Base-by-base conservation (phyloP, 2,797 vertebrate genomes). In the Gephyroberyx darwinii region DNA sequence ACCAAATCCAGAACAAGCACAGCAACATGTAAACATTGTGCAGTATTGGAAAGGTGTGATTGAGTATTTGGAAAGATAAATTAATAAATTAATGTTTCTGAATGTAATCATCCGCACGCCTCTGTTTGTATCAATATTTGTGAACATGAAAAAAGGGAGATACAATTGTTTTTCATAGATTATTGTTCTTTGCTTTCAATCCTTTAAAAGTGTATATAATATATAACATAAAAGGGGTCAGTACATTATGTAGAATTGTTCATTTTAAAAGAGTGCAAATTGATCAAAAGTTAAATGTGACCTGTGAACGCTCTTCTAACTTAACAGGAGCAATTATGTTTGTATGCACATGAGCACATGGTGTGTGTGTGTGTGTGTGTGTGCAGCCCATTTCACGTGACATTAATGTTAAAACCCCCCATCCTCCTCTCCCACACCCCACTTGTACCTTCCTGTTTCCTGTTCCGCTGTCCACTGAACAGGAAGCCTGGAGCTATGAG, bases 391-490 rank as follows among this genome's bases (percentile, higher is more conserved):
- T 54, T 60, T 26, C 19, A 31, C 41, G 20, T 56, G 16, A 31
- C 60, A 51, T 54, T 33, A 19, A 12, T 51, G 45, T 22, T 58
- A 6, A 50, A 48, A 31, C 3, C 10, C 3, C 10, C 9, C 30
- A 1, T 8, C 53, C 52, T 39, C 59, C 61, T 70, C 72, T 75
- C 77, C 81, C 83, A 82, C 89, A 88, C 88, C 88, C 74, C 82
- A 77, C 66, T 17, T 77, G 81, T 91, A 88, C 89, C 88, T 93
- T 93, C 90, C 91, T 92, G 88, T 72, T 93, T 93, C 92, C 85
- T 85, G 88, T 86, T 85, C 85, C 67, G 83, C 78, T 91, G 89
- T 90, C 88, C 85, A 3, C 65, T 75, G 64, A 81, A 84, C 90
- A 92, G 91, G 90, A 93, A 91, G 79, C 82, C 75, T 76, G 78